phyloP scores from a whole-genome alignment of 1,140 invertebrate species.

The Scaptodrosophila lebanonensis region DNA sequence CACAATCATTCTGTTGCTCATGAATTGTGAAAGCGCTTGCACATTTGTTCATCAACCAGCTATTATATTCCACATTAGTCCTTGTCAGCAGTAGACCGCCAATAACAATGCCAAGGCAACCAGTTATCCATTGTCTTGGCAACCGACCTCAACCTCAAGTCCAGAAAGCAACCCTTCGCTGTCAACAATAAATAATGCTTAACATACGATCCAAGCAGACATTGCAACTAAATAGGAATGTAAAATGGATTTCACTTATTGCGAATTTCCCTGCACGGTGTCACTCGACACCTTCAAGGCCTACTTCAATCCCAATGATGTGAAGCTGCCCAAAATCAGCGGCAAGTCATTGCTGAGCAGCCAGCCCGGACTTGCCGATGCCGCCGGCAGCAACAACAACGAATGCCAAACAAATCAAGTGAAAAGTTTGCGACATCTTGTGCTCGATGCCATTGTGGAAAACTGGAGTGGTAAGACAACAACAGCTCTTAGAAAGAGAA shows the following conservation, averaged over 20 bases:
- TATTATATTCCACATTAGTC: too few species aligned
- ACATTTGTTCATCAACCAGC: too few species aligned
- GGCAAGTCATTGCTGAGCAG: slow-evolving; percentile 59
- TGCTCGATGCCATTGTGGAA: slow-evolving; percentile 70
- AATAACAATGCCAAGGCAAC: too few species aligned
- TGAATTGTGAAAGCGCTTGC: too few species aligned
- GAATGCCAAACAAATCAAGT: slow-evolving; percentile 55
- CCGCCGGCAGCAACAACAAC: background rate
- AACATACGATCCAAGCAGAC: background rate
- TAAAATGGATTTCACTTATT: slow-evolving; percentile 68
- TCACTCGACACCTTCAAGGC: slow-evolving; percentile 73
- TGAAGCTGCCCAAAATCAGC: slow-evolving; percentile 56
- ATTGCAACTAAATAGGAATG: too few species aligned
- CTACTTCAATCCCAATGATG: slow-evolving; percentile 62
- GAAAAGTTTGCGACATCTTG: slow-evolving; percentile 75
- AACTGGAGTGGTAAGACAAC: slow-evolving; percentile 73
- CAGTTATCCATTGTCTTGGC: too few species aligned
- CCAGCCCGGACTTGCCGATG: slow-evolving; percentile 15
- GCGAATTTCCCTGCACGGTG: slow-evolving; percentile 73
- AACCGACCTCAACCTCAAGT: too few species aligned
- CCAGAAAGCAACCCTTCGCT: slow-evolving; percentile 4
- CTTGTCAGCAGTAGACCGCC: too few species aligned
- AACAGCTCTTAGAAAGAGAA: too few species aligned
- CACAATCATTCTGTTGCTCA: too few species aligned
- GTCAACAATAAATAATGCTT: background rate